Conservation (phyloP, 2,113 vertebrate species). For the Nestor notabilis region DNA sequence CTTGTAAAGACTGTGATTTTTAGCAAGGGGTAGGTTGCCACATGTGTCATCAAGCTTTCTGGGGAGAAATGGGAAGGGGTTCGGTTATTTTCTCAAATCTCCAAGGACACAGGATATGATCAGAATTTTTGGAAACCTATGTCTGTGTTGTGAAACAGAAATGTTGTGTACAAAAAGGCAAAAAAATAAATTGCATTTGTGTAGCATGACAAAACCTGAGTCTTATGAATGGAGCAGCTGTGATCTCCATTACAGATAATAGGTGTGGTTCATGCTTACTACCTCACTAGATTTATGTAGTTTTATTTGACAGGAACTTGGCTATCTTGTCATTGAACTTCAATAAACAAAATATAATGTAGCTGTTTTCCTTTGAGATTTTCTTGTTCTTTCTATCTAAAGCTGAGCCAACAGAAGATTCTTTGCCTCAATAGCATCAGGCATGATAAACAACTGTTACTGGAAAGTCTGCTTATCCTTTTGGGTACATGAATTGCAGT, state of each 20-base stretch:
- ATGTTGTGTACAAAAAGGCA: not conserved
- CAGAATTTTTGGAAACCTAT: not conserved
- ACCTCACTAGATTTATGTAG: not conserved
- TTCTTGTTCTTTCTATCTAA: not conserved
- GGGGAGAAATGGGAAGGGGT: not conserved
- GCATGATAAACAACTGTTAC: not conserved
- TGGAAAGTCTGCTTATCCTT: not conserved
- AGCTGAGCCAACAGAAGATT: not conserved
- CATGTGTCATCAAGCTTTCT: not conserved
- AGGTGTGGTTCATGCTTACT: constrained; percentile 5
- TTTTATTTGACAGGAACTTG: constrained; percentile 7
- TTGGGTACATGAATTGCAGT: not conserved
- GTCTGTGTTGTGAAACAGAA: constrained; percentile 31
- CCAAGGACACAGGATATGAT: not conserved
- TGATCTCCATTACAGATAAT: constrained; percentile 28
- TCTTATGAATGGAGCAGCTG: constrained; percentile 32
- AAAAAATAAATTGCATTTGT: not conserved
- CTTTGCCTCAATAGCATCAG: not conserved
- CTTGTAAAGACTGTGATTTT: not conserved
- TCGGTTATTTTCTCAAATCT: not conserved
- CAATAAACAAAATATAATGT: not conserved
- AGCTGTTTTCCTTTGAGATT: constrained; percentile 33
- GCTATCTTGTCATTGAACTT: not conserved
- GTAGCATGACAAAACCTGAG: not conserved
- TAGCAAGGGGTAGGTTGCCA: not conserved